Base-by-base conservation (phyloP, 2,113 vertebrate species). In the Cyprinodon variegatus region DNA sequence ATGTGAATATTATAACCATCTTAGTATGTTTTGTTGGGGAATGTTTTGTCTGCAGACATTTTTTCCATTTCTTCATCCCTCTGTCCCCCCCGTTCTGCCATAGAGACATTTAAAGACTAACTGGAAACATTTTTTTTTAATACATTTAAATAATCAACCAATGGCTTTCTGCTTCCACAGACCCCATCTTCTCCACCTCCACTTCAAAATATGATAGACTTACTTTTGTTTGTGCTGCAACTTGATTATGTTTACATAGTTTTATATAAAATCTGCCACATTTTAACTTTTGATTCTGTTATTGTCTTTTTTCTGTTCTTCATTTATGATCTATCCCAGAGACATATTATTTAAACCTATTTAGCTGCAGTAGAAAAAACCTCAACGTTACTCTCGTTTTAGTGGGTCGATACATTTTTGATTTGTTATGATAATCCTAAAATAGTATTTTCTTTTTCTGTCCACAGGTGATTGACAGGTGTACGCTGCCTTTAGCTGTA, bases 401-500 rank as follows among this genome's bases (percentile, higher is more conserved):
- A n/a, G 17, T 57, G 36, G 40, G 15, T 39, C 2, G 10, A 20
- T 3, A 3, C 37, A 17, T 38, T 17, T 40, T 1, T 70, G 17
- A 15, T 68, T 46, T 37, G 12, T 62, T 61, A 43, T 37, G 15
- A 12, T 68, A 53, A 36, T 41, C 7, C 12, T 61, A 39, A 69
- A 8, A 13, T 74, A 53, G 2, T 4, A 74, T 43, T 78, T 60
- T 77, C 77, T 53, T 73, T 2, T n/a, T 78, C 50, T 78, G 39
- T 88, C 78, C 37, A 64, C 89, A 91, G 91, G 71, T 46, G 41
- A 76, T 39, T 82, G 79, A 75, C 48, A 50, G 59, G 73, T 79
- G 71, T 73, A 61, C 74, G 85, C 68, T 78, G 70, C 68, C 66
- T 70, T 76, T 70, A 29, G 4, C 71, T 73, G 70, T 78, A 17